Evolutionary conservation across 2,888 invertebrate genomes (phyloP), one percentile per base, ranked within the genome.

Genomic region (Lamellibrachia columna): DNA sequence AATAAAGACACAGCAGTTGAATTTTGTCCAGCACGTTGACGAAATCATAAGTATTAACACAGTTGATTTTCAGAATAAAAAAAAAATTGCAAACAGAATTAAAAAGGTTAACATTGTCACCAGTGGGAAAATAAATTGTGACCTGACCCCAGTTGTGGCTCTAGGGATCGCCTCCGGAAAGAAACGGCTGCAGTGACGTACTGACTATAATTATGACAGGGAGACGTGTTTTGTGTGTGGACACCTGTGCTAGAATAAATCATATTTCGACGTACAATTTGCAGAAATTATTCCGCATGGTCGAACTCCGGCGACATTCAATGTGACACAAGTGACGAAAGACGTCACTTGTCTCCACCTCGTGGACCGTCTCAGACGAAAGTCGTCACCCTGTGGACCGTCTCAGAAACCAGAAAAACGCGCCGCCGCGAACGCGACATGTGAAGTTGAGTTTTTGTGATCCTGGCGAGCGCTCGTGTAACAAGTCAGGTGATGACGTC

Each of bases 181-280:
- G 75, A 75, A 22, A 75, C 6, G n/a, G 22, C 4, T 22, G 75
- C 75, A 75, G 75, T 22, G 75, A 4, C 75, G 22, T 75, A 6
- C 75, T 75, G 22, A 75, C 75, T 22, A 15, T 75, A 75, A 75
- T 75, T 75, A 75, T 75, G 75, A 75, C 75, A 75, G 75, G 15
- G 75, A 75, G 75, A 75, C 15, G n/a, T 4, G 75, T 11, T 75
- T 75, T 75, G 22, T 75, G 75, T 22, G 75, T 6, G 22, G n/a
- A 75, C 75, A 75, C n/a, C 75, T 75, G 75, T n/a, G 75, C 6
- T 15, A n/a, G n/a, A 75, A 75, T 75, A 75, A 15, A 75, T 75
- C 75, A 75, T 75, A n/a, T 75, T 75, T 75, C 75, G 75, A 75
- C 75, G 75, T 75, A 75, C 75, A 75, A 75, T 75, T 75, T 75